A percentile compares a stretch with the other conserved stretches of the same genome.
phyloP scores from a whole-genome alignment of 2,113 vertebrate genomes.

The Rutilus rutilus region DNA sequence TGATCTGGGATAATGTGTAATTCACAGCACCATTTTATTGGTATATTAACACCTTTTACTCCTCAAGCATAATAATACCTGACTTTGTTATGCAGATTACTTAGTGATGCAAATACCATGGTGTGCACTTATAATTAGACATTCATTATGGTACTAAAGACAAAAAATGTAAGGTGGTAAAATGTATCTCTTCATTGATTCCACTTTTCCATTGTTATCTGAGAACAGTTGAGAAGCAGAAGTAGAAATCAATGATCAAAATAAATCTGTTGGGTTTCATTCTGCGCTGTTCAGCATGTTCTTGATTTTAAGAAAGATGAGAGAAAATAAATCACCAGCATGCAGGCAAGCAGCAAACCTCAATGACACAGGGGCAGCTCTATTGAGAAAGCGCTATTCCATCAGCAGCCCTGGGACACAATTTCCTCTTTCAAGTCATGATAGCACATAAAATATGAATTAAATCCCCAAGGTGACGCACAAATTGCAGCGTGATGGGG shows the following conservation, averaged over 20 bases:
- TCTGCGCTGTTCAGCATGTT: constrained; percentile 56
- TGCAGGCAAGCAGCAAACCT: constrained; percentile 35
- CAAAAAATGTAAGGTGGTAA: constrained; percentile 63
- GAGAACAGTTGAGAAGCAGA: constrained; percentile 32
- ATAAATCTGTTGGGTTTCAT: not conserved
- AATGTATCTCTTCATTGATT: constrained; percentile 45
- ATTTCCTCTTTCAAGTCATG: constrained; percentile 65
- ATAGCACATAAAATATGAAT: constrained; percentile 73
- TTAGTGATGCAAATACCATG: constrained; percentile 62
- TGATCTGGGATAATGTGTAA: constrained; percentile 17
- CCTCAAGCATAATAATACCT: constrained; percentile 59
- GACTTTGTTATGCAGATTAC: constrained; percentile 58
- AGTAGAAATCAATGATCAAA: constrained; percentile 32
- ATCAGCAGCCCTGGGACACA: constrained; percentile 61
- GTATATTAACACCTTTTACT: constrained; percentile 73
- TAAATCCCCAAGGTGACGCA: constrained; percentile 65
- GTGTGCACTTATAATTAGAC: constrained; percentile 74
- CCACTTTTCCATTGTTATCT: constrained; percentile 22
- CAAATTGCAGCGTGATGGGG: constrained; percentile 63
- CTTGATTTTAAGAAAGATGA: constrained; percentile 64
- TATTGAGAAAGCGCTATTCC: constrained; percentile 62
- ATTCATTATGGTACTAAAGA: constrained; percentile 53
- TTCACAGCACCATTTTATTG: constrained; percentile 52
- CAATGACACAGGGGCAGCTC: constrained; percentile 40
- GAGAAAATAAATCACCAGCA: constrained; percentile 43